Evolutionary conservation across 92 coral and sea anemone genomes (phyloP).

Genomic region (Ricordea florida): DNA sequence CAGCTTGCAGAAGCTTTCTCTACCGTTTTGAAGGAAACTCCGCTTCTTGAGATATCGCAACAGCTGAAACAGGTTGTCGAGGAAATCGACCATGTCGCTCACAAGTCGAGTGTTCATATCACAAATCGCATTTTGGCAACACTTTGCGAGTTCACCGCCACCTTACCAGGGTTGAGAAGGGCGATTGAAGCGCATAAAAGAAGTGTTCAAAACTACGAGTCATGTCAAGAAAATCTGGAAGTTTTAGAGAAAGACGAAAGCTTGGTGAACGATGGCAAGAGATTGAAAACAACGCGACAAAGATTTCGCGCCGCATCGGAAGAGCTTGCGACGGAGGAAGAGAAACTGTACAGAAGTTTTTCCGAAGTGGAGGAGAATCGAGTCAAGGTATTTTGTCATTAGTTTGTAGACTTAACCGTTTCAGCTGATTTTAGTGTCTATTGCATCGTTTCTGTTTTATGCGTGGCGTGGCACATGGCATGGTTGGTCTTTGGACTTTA

Average conservation of each 20-base stretch:
- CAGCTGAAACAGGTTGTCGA: constrained; percentile 97
- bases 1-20: constrained; percentile 92
- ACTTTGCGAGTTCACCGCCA: constrained; percentile 90
- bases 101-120: constrained; percentile 90
- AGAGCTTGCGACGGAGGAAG: constrained; percentile 85
- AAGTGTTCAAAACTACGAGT: constrained; percentile 86
- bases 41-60: constrained; percentile 90
- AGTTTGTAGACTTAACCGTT: not conserved
- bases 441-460: not conserved
- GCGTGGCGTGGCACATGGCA: not conserved
- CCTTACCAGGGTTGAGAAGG: constrained; percentile 88
- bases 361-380: constrained; percentile 94
- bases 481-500: no score
- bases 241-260: constrained; percentile 81
- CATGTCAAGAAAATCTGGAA: constrained; percentile 88
- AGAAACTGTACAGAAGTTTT: constrained; percentile 84
- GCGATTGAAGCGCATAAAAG: constrained; percentile 96
- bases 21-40: constrained; percentile 90
- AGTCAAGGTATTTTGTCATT: constrained; percentile 70
- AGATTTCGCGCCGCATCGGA: constrained; percentile 92
- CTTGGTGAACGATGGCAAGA: constrained; percentile 72
- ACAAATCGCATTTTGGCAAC: constrained; percentile 86
- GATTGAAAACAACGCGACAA: constrained; percentile 84
- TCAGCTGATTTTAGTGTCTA: constrained; percentile 4
- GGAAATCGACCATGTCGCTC: constrained; percentile 92